phyloP scores from a whole-genome alignment of 2,797 vertebrate species.

The Danio albolineatus region DNA sequence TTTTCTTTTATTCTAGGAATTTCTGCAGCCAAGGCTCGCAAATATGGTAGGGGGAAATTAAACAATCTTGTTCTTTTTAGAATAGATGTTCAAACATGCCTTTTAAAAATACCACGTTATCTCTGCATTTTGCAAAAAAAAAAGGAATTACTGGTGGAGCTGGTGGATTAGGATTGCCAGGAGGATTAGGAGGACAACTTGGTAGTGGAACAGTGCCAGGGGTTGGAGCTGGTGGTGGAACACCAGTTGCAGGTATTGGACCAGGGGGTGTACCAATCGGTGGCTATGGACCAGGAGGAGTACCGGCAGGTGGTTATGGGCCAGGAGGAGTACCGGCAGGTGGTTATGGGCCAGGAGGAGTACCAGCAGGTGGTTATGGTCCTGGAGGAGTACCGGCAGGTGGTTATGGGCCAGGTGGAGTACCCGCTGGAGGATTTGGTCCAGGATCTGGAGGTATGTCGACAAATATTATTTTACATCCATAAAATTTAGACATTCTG shows the following conservation, averaged over 20 bases:
- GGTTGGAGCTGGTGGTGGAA: conserved; percentile 50
- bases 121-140: conserved; percentile 1
- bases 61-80: background rate
- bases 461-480: conserved; percentile 23
- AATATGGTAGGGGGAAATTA: conserved; percentile 73
- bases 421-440: conserved; percentile 51
- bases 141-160: conserved; percentile 66
- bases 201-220: conserved; percentile 53
- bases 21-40: conserved; percentile 75
- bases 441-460: conserved; percentile 45
- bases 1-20: conserved; percentile 66
- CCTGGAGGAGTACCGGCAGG: conserved; percentile 37
- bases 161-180: conserved; percentile 64
- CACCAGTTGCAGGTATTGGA: conserved; percentile 48
- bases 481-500: background rate
- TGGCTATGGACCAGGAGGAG: conserved; percentile 48
- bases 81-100: background rate
- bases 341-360: conserved; percentile 56
- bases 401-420: conserved; percentile 58
- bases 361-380: conserved; percentile 49
- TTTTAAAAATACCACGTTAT: background rate
- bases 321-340: conserved; percentile 61
- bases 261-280: conserved; percentile 53
- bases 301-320: conserved; percentile 50
- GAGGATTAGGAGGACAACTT: conserved; percentile 59